Evolutionary conservation across 2,888 invertebrate species (phyloP).

Genomic region (Microplitis manilae): DNA sequence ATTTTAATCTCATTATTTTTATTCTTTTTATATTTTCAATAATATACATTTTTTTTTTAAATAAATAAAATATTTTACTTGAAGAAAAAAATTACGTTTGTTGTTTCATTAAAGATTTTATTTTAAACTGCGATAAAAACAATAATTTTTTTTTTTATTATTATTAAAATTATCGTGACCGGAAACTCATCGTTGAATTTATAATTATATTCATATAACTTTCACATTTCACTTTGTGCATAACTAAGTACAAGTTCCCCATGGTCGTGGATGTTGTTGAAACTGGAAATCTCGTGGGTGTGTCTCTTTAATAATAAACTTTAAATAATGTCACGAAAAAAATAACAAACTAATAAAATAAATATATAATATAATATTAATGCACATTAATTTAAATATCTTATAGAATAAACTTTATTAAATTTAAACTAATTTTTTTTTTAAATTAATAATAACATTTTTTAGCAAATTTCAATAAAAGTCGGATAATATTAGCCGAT

Average conservation of each 20-base stretch:
- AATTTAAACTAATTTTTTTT: too few species aligned
- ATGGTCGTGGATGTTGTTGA: constrained; percentile 17
- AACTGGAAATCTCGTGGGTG: constrained; percentile 35
- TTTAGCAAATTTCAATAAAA: too few species aligned
- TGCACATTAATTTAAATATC: neutral
- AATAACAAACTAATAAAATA: neutral
- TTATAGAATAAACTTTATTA: neutral
- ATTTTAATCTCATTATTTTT: neutral
- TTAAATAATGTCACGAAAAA: neutral
- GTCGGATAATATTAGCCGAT: too few species aligned
- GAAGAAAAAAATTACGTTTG: too few species aligned
- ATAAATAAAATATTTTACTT: too few species aligned
- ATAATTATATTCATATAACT: constrained; percentile 34
- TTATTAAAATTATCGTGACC: neutral
- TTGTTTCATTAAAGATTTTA: too few species aligned
- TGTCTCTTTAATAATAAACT: constrained; percentile 7
- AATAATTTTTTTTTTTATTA: neutral
- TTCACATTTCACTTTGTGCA: constrained; percentile 37
- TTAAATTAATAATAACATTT: too few species aligned
- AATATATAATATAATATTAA: neutral
- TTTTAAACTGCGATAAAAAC: neutral
- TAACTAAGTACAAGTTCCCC: constrained; percentile 25
- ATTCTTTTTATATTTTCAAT: neutral
- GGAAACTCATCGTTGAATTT: constrained; percentile 28
- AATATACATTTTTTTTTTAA: too few species aligned